Evolutionary conservation across 2,797 vertebrate species (phyloP).

Genomic region (Chrysocyon brachyurus): DNA sequence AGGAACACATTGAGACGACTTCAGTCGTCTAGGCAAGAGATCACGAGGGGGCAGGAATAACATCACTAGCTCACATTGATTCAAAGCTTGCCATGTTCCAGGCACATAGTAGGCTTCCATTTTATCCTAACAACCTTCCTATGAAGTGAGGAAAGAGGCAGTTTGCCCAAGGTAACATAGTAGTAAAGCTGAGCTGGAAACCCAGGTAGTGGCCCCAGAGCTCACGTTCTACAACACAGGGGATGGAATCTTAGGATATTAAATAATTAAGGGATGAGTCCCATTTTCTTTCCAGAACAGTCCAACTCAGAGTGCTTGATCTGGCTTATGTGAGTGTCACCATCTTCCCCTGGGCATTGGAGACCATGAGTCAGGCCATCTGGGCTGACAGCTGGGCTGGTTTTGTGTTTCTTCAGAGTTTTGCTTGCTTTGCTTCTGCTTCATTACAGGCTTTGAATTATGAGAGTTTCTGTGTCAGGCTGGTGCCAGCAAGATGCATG

Average conservation of each 20-base stretch:
- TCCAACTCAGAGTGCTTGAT: not conserved
- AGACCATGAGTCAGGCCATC: conserved; percentile 40
- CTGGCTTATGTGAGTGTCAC: not conserved
- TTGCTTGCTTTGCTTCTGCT: not conserved
- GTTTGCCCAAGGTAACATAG: not conserved
- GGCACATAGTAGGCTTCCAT: not conserved
- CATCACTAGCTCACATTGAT: not conserved
- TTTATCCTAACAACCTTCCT: not conserved
- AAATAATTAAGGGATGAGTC: conserved; percentile 11
- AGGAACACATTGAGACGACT: not conserved
- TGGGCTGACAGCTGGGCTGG: not conserved
- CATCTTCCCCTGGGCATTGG: not conserved
- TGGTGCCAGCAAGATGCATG: not conserved
- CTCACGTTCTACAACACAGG: not conserved
- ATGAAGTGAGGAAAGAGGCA: not conserved
- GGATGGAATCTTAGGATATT: not conserved
- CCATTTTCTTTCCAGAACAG: not conserved
- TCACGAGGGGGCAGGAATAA: not conserved
- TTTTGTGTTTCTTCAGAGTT: not conserved
- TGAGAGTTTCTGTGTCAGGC: not conserved
- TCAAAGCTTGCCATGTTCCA: not conserved
- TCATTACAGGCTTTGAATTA: not conserved
- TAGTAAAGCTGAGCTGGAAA: not conserved
- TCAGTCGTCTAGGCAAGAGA: not conserved
- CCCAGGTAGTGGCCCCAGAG: not conserved